phyloP scores from a whole-genome alignment of 2,113 vertebrate species.

The Colistium nudipinnis region DNA sequence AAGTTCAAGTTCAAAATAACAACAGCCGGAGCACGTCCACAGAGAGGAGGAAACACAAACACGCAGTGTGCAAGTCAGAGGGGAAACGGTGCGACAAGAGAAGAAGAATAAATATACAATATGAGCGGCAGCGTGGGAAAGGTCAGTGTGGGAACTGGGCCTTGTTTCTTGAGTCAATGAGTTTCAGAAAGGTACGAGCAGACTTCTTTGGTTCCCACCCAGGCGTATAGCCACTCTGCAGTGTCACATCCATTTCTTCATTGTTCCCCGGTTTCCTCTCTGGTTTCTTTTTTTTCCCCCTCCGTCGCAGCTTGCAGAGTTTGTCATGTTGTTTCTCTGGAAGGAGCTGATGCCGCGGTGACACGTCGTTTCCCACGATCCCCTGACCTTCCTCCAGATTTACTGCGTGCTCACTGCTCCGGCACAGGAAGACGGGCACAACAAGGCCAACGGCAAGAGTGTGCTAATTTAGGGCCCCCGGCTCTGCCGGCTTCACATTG shows the following conservation, averaged over 20 bases:
- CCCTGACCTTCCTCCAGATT: conserved; percentile 77
- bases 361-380: conserved; percentile 76
- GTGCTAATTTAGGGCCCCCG: conserved; percentile 34
- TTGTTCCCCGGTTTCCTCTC: conserved; percentile 81
- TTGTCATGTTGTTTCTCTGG: conserved; percentile 63
- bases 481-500: conserved; percentile 44
- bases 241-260: conserved; percentile 71
- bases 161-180: conserved; percentile 70
- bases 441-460: conserved; percentile 25
- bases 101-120: conserved; percentile 71
- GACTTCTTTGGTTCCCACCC: conserved; percentile 65
- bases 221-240: conserved; percentile 34
- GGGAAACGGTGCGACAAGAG: conserved; percentile 65
- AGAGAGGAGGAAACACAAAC: conserved; percentile 71
- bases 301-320: conserved; percentile 37
- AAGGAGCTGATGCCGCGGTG: conserved; percentile 53
- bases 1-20: conserved; percentile 49
- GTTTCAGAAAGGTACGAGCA: conserved; percentile 50
- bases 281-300: conserved; percentile 52
- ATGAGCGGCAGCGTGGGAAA: conserved; percentile 71
- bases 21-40: conserved; percentile 42
- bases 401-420: conserved; percentile 59
- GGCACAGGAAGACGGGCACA: conserved; percentile 61
- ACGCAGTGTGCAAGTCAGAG: conserved; percentile 37
- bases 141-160: conserved; percentile 73